Evolutionary conservation across 2,797 vertebrate species (phyloP), one percentile per base, ranked within the genome.

Genomic region (Trachops cirrhosus): DNA sequence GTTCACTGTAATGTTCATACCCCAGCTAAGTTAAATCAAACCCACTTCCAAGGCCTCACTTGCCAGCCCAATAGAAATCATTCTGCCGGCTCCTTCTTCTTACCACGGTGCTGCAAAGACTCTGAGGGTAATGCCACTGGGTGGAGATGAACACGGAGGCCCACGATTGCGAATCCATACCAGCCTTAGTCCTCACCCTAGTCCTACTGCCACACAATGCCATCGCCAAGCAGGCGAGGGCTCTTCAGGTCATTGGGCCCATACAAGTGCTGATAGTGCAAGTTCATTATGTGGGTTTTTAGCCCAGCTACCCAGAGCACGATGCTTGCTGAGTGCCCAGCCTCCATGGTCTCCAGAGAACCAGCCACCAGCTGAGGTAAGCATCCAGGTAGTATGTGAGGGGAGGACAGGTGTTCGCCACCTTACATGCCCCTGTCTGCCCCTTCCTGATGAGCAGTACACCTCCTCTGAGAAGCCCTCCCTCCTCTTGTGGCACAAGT

Each of bases 321-420:
- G 3, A 7, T 8, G 0, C 3, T 85, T 8, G 0, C 16, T 88
- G 19, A 29, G 15, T 9, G 41, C 1, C 9, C 48, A 52, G n/a
- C 9, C 14, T 91, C 34, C 18, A 8, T 18, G 48, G 46, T 8
- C 14, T 26, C 32, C n/a, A 37, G 52, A 71, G 67, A 70, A 37
- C 11, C 5, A 1, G 26, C 26, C 7, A 22, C 21, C 50, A 15
- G 37, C 15, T 0, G 1, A 78, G 46, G 5, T 6, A 41, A 59
- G 24, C 22, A 15, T 39, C 7, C n/a, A 59, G 34, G n/a, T 8
- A 34, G 29, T 9, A 19, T 80, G 39, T 3, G 21, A 83, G 9
- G 50, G 68, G 59, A 52, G 32, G 21, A 8, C 2, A 48, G 14
- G 29, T 71, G 24, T 92, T 48, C 5, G 8, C 3, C 67, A 11